Percentiles rank a stretch among this genome's conserved stretches.
Conservation (phyloP, 2,888 invertebrate genomes). For the Atethmia centrago region DNA sequence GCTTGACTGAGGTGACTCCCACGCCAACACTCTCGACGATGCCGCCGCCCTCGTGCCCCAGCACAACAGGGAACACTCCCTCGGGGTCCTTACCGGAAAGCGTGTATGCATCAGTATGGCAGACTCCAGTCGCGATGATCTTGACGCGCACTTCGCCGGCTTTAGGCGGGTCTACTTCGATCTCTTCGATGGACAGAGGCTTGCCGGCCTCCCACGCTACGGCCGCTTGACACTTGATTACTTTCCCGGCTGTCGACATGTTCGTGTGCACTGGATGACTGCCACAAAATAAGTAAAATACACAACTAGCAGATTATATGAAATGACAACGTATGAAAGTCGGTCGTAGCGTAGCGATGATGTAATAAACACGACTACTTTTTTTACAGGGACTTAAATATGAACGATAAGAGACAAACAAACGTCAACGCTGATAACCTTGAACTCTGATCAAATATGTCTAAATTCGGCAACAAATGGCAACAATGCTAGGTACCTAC, state of each 20-base stretch:
- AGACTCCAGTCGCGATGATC: constrained; percentile 95
- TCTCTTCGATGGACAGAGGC: constrained; percentile 96
- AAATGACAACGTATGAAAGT: constrained; percentile 44
- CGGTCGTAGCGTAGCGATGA: constrained; percentile 56
- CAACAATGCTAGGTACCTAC: not conserved
- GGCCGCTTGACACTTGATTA: constrained; percentile 98
- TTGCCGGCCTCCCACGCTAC: constrained; percentile 99
- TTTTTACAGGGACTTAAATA: no score
- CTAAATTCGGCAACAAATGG: not conserved
- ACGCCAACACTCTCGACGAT: constrained; percentile 99
- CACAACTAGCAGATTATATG: constrained; percentile 3
- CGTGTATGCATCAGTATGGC: constrained; percentile 98
- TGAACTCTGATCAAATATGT: constrained; percentile 58
- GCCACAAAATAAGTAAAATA: constrained; percentile 70
- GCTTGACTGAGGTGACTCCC: constrained; percentile 95
- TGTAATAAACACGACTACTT: constrained; percentile 65
- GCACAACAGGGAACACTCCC: constrained; percentile 96
- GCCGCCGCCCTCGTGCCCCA: constrained; percentile 99
- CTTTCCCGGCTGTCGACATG: constrained; percentile 90
- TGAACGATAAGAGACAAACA: constrained; percentile 47
- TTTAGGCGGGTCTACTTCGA: constrained; percentile 98
- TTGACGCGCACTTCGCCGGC: constrained; percentile 97
- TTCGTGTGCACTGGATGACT: constrained; percentile 65
- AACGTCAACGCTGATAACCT: constrained; percentile 46
- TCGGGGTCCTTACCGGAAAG: constrained; percentile 97